Evolutionary conservation across 1,140 invertebrate genomes (phyloP).

Genomic region (Leptinotarsa lineolata): DNA sequence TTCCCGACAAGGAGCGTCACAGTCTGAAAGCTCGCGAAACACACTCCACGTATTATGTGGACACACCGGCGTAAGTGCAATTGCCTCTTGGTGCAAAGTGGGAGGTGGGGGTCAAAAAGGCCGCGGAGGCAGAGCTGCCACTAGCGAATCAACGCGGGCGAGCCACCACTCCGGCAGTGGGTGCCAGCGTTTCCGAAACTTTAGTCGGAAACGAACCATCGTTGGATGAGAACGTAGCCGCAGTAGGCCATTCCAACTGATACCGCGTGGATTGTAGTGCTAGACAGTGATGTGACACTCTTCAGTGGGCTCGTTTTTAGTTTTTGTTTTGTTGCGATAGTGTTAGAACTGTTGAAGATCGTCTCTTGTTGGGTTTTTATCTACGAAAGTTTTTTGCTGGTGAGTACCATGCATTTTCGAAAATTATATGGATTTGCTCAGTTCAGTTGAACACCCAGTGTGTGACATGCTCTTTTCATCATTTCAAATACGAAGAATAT

Average conservation of each 20-base stretch:
- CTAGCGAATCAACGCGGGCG: conserved; percentile 15
- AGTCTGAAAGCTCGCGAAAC: not conserved
- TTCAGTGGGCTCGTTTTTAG: conserved; percentile 12
- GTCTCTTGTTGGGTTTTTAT: conserved; percentile 4
- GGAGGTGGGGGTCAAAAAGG: conserved; percentile 22
- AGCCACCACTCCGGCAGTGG: conserved; percentile 16
- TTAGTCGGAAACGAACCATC: conserved; percentile 20
- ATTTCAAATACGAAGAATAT: too few species aligned
- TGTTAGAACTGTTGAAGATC: conserved; percentile 5
- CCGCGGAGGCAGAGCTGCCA: conserved; percentile 25
- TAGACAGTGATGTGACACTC: conserved; percentile 22
- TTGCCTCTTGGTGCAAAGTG: conserved; percentile 26
- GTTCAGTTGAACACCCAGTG: too few species aligned
- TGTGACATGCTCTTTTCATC: too few species aligned
- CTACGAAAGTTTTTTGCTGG: not conserved
- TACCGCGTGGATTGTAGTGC: conserved; percentile 6
- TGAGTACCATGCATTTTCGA: not conserved
- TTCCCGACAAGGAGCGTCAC: not conserved
- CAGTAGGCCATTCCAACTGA: not conserved
- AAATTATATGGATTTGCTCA: not conserved
- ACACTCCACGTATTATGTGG: not conserved
- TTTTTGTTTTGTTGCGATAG: conserved; percentile 17
- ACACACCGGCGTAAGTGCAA: conserved; percentile 6
- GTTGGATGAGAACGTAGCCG: not conserved
- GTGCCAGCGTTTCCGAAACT: conserved; percentile 10